These are phyloP conservation scores for Myotis vivesi DNA, from an alignment of 2,797 vertebrate genomes.

Conservation along the genomic window DNA sequence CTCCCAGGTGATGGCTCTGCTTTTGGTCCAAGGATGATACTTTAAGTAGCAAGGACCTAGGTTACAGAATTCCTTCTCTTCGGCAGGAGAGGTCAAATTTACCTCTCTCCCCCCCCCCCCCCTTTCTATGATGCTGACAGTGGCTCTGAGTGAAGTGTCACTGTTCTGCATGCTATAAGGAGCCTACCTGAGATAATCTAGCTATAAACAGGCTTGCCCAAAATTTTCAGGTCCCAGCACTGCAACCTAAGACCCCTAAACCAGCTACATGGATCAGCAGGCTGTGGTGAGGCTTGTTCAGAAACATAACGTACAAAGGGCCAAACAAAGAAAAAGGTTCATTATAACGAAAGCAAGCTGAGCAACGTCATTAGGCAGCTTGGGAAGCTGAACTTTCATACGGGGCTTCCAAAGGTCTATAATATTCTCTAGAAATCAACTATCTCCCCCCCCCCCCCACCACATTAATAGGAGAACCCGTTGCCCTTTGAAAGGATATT, in stretches of 20 bases:
- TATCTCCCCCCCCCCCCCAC: not conserved
- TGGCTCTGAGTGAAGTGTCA: not conserved
- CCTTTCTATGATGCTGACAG: not conserved
- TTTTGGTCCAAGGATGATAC: not conserved
- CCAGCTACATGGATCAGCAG: not conserved
- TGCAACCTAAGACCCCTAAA: not conserved
- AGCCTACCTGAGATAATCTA: not conserved
- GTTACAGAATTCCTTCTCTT: not conserved
- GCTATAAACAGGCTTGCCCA: not conserved
- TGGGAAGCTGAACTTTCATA: not conserved
- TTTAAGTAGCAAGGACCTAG: not conserved
- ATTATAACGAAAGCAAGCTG: not conserved
- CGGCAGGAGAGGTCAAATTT: not conserved
- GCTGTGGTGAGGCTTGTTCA: not conserved
- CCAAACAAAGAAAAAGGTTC: not conserved
- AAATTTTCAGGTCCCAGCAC: not conserved
- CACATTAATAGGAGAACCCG: not conserved
- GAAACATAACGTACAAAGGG: not conserved
- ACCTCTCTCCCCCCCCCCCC: too few species aligned
- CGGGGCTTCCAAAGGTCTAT: not conserved
- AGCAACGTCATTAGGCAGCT: not conserved
- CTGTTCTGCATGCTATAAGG: not conserved
- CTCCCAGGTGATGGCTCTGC: not conserved
- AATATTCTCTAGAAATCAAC: not conserved
- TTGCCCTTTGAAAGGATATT: not conserved